Percentiles rank a stretch among this genome's conserved stretches.
phyloP scores from a whole-genome alignment of 2,888 invertebrate genomes.

The Rhingia rostrata region DNA sequence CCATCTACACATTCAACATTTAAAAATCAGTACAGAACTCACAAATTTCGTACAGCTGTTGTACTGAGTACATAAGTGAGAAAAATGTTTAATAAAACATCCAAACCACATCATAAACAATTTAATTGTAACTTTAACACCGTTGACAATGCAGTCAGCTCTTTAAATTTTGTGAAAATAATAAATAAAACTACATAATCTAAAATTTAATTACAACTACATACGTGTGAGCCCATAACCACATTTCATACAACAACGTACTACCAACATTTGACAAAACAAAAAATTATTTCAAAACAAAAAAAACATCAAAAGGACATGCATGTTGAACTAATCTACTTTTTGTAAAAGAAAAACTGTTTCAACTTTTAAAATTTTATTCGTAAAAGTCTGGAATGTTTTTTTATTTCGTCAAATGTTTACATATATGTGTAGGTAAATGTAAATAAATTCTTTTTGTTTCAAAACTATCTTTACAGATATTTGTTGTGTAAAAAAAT shows the following conservation, averaged over 20 bases:
- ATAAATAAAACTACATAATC: constrained; percentile 11
- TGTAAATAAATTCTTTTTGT: constrained; percentile 25
- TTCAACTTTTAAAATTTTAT: constrained; percentile 38
- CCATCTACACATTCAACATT: too few relatives aligned
- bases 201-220: constrained; percentile 24
- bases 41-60: too few relatives aligned
- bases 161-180: background rate
- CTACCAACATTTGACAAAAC: constrained; percentile 73
- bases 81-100: constrained; percentile 48
- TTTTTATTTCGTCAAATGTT: constrained; percentile 73
- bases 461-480: constrained; percentile 13
- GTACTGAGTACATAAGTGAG: too few relatives aligned
- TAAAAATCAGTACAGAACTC: too few relatives aligned
- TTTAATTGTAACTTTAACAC: constrained; percentile 25
- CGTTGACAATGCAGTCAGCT: constrained; percentile 32
- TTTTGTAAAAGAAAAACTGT: constrained; percentile 30
- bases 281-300: constrained; percentile 27
- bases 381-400: constrained; percentile 21
- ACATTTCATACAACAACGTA: constrained; percentile 58
- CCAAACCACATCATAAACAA: constrained; percentile 19
- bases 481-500: constrained; percentile 9
- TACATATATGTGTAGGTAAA: constrained; percentile 35
- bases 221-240: constrained; percentile 75
- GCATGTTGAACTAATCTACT: background rate
- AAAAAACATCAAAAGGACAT: constrained; percentile 29